Percentiles rank a stretch among this genome's conserved stretches.
Conservation (phyloP, 2,888 invertebrate species). For the Eumacrocentrus americanus region DNA sequence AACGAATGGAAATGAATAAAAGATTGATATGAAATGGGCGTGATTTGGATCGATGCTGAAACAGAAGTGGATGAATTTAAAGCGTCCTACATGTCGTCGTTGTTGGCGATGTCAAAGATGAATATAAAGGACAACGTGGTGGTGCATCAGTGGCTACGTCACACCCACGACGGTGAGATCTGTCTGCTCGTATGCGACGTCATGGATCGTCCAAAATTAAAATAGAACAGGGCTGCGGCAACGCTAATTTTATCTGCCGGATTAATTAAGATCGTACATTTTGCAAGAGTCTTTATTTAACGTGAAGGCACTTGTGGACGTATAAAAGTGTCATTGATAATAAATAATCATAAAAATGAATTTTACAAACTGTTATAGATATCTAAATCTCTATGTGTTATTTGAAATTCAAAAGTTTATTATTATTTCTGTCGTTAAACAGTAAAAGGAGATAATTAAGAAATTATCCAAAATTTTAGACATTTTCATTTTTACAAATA, state of each 20-base stretch:
- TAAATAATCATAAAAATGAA: constrained; percentile 12
- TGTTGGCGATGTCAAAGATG: constrained; percentile 23
- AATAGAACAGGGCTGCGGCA: constrained; percentile 52
- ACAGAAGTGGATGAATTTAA: neutral
- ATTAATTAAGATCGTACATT: constrained; percentile 57
- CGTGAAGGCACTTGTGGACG: constrained; percentile 41
- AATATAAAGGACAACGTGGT: constrained; percentile 39
- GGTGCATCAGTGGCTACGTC: constrained; percentile 50
- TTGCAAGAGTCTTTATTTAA: constrained; percentile 50
- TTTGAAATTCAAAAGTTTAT: neutral
- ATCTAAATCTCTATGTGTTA: neutral
- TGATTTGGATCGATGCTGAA: constrained; percentile 2
- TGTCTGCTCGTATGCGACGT: constrained; percentile 41
- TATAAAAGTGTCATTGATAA: constrained; percentile 18
- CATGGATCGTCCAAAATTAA: constrained; percentile 47
- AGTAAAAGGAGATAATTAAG: neutral
- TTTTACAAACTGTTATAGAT: neutral
- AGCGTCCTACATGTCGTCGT: constrained; percentile 4
- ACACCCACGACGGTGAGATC: constrained; percentile 41
- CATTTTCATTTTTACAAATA: too few species aligned
- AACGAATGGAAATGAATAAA: too few species aligned
- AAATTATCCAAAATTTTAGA: too few species aligned
- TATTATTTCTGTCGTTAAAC: neutral
- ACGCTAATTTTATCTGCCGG: constrained; percentile 53
- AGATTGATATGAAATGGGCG: too few species aligned